Evolutionary conservation across 2,797 vertebrate genomes (phyloP).

Genomic region (Diglossa cyanea): DNA sequence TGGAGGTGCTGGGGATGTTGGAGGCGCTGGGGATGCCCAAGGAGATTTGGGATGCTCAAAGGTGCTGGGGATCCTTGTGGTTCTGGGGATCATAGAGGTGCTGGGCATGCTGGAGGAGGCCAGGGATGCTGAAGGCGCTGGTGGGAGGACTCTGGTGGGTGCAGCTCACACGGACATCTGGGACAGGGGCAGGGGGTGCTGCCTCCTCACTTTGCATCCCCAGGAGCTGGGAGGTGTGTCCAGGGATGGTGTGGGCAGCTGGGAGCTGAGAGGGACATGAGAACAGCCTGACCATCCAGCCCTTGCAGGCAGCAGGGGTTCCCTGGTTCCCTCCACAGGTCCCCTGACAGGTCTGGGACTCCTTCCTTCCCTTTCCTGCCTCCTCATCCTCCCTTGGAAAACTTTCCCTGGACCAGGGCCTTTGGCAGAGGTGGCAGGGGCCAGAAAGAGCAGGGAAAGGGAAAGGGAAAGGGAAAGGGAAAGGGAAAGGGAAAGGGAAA

Average conservation of each 20-base stretch:
- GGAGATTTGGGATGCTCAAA: background rate
- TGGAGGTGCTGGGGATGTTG: background rate
- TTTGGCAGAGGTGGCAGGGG: background rate
- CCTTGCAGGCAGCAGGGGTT: background rate
- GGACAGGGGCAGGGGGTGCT: background rate
- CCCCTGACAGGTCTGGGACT: background rate
- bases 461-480: too few relatives aligned
- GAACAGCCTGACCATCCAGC: background rate
- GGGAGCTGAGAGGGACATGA: background rate
- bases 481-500: background rate
- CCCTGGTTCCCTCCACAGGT: fast-evolving
- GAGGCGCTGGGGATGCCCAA: fast-evolving
- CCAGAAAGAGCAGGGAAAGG: too few relatives aligned
- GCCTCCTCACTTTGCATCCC: background rate
- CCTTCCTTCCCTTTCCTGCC: background rate
- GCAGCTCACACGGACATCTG: fast-evolving
- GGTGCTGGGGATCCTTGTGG: background rate
- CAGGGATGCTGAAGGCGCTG: background rate
- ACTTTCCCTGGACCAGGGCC: background rate
- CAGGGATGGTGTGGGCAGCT: background rate
- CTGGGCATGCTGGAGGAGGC: background rate
- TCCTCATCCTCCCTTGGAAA: background rate
- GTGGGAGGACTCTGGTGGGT: fast-evolving
- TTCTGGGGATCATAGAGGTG: background rate
- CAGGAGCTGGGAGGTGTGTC: background rate